These are phyloP conservation scores for Harpalus rufipes DNA, from an alignment of 2,888 invertebrate species.

Conservation along the genomic window DNA sequence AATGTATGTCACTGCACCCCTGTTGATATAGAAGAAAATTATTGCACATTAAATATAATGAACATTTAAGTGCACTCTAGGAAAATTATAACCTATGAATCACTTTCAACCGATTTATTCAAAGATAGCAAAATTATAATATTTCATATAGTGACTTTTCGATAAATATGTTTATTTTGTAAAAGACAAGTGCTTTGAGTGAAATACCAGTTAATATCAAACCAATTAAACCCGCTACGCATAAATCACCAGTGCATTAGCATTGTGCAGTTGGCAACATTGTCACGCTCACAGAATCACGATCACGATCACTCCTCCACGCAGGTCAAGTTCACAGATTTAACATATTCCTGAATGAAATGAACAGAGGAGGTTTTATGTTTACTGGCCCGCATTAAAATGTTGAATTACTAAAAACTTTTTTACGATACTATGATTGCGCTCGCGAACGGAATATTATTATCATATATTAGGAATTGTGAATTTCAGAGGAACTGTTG, in stretches of 20 bases:
- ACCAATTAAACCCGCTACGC: constrained; percentile 41
- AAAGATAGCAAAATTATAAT: constrained; percentile 16
- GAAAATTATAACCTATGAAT: neutral
- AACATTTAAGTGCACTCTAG: too few species aligned
- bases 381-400: constrained; percentile 56
- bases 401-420: constrained; percentile 55
- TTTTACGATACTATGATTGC: constrained; percentile 54
- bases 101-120: neutral
- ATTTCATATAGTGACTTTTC: neutral
- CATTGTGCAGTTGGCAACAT: constrained; percentile 44
- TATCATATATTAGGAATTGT: constrained; percentile 68
- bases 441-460: constrained; percentile 67
- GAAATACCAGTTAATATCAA: constrained; percentile 51
- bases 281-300: constrained; percentile 54
- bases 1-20: too few species aligned
- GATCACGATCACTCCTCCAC: constrained; percentile 19
- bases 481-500: constrained; percentile 54
- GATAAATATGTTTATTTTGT: constrained; percentile 21
- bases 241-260: constrained; percentile 48
- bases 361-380: constrained; percentile 69
- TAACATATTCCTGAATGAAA: constrained; percentile 70
- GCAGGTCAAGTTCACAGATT: constrained; percentile 67
- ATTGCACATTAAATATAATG: too few species aligned
- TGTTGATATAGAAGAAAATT: too few species aligned
- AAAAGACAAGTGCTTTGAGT: constrained; percentile 33